Evolutionary conservation across 30 jellyfish, hydroid and myxozoan genomes (phyloP).

Genomic region (Phacellophora camtschatica): DNA sequence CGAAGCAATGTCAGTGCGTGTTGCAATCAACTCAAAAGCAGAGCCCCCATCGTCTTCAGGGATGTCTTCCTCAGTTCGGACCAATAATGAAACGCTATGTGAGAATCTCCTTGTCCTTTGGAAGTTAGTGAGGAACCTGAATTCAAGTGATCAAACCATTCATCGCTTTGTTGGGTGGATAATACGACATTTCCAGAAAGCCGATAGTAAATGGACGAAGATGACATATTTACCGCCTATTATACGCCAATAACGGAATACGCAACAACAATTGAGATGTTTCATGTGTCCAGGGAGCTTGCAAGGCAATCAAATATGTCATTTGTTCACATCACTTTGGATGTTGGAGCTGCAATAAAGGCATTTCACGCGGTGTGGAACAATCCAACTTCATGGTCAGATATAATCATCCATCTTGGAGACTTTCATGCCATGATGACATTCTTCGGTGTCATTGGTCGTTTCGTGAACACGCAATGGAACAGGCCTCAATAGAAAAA

Average conservation of each 20-base stretch:
- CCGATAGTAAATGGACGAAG: not conserved
- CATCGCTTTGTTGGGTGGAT: constrained; percentile 45
- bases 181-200: not conserved
- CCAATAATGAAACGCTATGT: not conserved
- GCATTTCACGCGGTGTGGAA: constrained; percentile 35
- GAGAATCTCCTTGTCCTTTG: constrained; percentile 1
- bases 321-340: constrained; percentile 18
- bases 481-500: too few species aligned
- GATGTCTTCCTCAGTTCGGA: not conserved
- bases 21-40: not conserved
- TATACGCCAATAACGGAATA: constrained; percentile 25
- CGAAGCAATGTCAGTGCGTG: not conserved
- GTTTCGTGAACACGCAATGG: too few species aligned
- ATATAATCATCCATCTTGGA: constrained; percentile 5
- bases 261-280: constrained; percentile 19
- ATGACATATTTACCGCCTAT: constrained; percentile 37
- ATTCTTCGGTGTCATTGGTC: not conserved
- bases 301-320: constrained; percentile 20
- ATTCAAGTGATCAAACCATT: constrained; percentile 13
- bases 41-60: constrained; percentile 25
- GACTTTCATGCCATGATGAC: constrained; percentile 12
- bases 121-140: constrained; percentile 5
- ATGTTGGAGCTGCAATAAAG: constrained; percentile 39
- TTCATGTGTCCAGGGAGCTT: constrained; percentile 19
- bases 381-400: not conserved